Evolutionary conservation across 2,888 invertebrate genomes (phyloP), one percentile per base, ranked within the genome.

Genomic region (Desoria tigrina): DNA sequence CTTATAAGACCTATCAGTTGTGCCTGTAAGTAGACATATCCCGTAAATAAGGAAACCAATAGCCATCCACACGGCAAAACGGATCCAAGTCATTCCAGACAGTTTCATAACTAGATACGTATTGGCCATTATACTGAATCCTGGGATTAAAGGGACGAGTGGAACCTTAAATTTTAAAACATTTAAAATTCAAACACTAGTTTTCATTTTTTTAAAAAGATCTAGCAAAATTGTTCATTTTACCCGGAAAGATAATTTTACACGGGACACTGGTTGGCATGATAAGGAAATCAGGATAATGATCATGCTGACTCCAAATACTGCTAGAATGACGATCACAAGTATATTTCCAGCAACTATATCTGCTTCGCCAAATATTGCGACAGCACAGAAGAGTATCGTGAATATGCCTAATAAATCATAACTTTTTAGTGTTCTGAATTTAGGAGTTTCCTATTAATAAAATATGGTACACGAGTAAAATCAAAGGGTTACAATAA

Each of bases 61-160:
- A 1, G 64, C 58, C 81, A 84, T 81, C 84, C 84, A 84, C 2
- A 83, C 78, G 2, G 77, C 79, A 76, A 84, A 83, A 62, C 83
- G 76, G 2, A 82, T 78, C 84, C 84, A 84, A 1, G 84, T 84
- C 26, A 68, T 56, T 4, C 72, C 60, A 2, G 81, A 78, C 24
- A 84, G 77, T 65, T 82, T 81, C 67, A 83, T 76, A 81, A 84
- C 83, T 21, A 84, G 78, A 73, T 82, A 82, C 37, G 82, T 78
- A 74, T 84, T 84, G 21, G 82, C 78, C 67, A 82, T 78, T 39
- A 81, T 77, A 72, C 82, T 82, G 1, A 82, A 56, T 11, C 79
- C 77, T 11, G 83, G 83, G 42, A 83, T 68, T 23, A 80, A 65
- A 21, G 84, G 84, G n/a, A 83, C 80, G 21, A 79, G 76, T 6